These are phyloP conservation scores for Heteromurus nitidus DNA, from an alignment of 2,888 invertebrate genomes.

Conservation along the genomic window DNA sequence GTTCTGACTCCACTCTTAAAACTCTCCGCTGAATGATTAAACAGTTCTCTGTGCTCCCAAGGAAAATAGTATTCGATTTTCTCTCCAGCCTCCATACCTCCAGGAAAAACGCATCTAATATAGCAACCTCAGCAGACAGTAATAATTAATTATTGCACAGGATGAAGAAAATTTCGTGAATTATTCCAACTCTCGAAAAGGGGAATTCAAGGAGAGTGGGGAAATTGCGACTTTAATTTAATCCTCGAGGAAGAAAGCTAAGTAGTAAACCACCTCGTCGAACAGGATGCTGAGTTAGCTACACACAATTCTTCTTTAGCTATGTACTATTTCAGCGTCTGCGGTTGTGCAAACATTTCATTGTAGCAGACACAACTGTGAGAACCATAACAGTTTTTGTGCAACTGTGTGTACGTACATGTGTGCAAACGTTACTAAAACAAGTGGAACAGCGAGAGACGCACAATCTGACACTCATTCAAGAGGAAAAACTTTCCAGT, in stretches of 20 bases:
- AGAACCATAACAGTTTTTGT: not conserved
- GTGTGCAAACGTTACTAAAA: not conserved
- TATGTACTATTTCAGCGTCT: not conserved
- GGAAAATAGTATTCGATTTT: too few relatives aligned
- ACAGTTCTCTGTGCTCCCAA: too few relatives aligned
- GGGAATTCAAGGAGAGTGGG: not conserved
- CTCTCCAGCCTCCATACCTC: too few relatives aligned
- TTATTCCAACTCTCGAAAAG: not conserved
- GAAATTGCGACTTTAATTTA: constrained; percentile 6
- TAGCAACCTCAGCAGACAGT: too few relatives aligned
- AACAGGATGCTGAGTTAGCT: too few relatives aligned
- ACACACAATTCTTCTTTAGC: too few relatives aligned
- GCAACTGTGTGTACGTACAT: not conserved
- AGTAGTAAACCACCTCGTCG: not conserved
- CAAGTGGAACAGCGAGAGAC: not conserved
- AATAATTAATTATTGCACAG: not conserved
- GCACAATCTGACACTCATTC: not conserved
- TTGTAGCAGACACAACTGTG: not conserved
- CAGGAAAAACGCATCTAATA: too few relatives aligned
- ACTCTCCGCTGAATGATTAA: not conserved
- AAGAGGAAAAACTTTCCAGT: not conserved
- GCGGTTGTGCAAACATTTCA: not conserved
- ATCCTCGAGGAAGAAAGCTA: not conserved
- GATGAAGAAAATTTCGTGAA: constrained; percentile 10
- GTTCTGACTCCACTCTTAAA: not conserved